A percentile compares a stretch with the other conserved stretches of the same genome.
These are phyloP conservation scores for Poeciliopsis turrubarensis DNA, from an alignment of 2,113 vertebrate species.

Conservation along the genomic window DNA sequence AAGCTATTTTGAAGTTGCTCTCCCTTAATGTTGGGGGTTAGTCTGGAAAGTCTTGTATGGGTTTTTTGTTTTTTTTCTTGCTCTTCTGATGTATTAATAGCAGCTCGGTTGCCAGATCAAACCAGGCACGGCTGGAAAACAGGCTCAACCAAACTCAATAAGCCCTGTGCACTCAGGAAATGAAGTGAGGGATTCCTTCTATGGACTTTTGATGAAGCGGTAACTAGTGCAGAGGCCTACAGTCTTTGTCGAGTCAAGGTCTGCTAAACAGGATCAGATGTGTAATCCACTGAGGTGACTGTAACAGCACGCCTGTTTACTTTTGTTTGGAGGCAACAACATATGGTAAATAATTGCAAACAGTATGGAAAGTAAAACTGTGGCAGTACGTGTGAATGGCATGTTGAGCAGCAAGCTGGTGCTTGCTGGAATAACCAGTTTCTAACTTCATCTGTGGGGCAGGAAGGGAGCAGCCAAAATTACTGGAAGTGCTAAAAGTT, in stretches of 20 bases:
- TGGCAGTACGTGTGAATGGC: constrained; percentile 1
- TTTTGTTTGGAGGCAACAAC: constrained; percentile 1
- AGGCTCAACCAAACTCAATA: constrained; percentile 52
- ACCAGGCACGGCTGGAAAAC: constrained; percentile 40
- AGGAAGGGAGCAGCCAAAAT: background rate
- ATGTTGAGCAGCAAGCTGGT: constrained; percentile 9
- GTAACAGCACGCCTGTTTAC: constrained; percentile 8
- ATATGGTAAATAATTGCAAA: constrained; percentile 6
- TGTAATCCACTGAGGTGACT: constrained; percentile 51
- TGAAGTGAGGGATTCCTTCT: constrained; percentile 35
- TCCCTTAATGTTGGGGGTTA: constrained; percentile 25
- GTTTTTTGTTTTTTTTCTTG: background rate
- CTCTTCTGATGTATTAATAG: constrained; percentile 61
- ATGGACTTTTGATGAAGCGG: constrained; percentile 26
- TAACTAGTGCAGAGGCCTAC: constrained; percentile 9
- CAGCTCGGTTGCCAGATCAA: constrained; percentile 45
- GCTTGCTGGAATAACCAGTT: constrained; percentile 24
- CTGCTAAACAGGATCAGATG: constrained; percentile 58
- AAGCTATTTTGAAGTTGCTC: constrained; percentile 27
- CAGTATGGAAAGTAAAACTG: background rate
- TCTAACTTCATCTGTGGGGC: background rate
- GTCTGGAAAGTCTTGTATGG: constrained; percentile 62
- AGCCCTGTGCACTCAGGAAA: constrained; percentile 42
- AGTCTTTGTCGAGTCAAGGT: constrained; percentile 51
- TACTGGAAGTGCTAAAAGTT: constrained; percentile 6